Evolutionary conservation across 2,888 invertebrate genomes (phyloP).

Genomic region (Pristionchus japonicus): DNA sequence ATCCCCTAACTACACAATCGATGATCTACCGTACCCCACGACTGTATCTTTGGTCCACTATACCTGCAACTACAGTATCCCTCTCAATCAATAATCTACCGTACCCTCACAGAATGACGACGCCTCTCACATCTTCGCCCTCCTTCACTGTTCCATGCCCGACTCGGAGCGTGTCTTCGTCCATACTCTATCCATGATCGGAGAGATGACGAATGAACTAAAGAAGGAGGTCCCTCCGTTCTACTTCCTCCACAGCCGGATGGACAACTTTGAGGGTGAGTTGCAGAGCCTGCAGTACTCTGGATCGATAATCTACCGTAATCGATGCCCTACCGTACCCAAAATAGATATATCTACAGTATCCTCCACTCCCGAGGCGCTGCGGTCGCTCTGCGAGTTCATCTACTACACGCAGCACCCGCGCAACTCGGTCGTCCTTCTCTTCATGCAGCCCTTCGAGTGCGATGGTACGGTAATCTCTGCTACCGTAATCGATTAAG

Average conservation of each 20-base stretch:
- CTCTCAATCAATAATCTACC: too few relatives aligned
- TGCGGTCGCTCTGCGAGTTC: background rate
- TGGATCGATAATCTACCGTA: background rate
- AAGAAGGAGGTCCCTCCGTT: background rate
- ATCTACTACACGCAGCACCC: background rate
- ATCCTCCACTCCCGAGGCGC: background rate
- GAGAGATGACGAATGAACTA: background rate
- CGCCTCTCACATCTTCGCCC: background rate
- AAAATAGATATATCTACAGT: background rate
- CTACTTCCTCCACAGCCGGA: background rate
- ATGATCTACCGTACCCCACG: background rate
- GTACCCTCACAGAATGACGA: background rate
- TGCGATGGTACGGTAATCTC: background rate
- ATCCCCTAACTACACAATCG: background rate
- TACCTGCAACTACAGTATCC: too few relatives aligned
- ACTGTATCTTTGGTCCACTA: background rate
- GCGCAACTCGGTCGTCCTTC: background rate
- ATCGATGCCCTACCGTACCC: background rate
- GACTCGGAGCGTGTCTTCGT: background rate
- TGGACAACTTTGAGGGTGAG: background rate
- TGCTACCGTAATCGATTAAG: background rate
- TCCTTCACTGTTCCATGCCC: background rate
- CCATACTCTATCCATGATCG: background rate
- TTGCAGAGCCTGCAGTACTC: background rate
- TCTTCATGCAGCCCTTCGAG: constrained; percentile 23